Conservation (phyloP, 2,113 vertebrate species). For the Lepus americanus region DNA sequence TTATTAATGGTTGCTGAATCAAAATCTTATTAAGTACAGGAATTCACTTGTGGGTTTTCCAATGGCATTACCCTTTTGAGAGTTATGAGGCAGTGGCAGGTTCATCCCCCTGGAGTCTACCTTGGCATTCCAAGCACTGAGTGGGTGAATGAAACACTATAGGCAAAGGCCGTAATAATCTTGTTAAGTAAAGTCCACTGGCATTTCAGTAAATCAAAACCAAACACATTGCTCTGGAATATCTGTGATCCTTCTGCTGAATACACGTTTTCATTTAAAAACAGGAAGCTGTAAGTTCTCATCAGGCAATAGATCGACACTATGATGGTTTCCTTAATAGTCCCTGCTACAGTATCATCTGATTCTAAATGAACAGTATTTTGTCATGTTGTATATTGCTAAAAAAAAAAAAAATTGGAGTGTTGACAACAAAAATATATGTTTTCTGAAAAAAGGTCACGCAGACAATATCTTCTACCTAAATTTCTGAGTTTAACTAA, state of each 20-base stretch:
- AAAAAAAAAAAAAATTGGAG: conserved; percentile 18
- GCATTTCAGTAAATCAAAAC: conserved; percentile 76
- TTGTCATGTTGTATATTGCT: background rate
- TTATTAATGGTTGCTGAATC: conserved; percentile 68
- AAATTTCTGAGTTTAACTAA: background rate
- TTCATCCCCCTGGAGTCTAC: conserved; percentile 16
- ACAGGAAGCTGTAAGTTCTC: conserved; percentile 25
- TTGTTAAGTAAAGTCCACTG: conserved; percentile 69
- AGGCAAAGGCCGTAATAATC: conserved; percentile 45
- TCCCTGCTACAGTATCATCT: conserved; percentile 50
- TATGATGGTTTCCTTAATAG: conserved; percentile 53
- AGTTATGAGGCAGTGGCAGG: conserved; percentile 45
- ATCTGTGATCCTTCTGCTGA: conserved; percentile 62
- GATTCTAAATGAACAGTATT: background rate
- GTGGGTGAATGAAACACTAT: conserved; percentile 53
- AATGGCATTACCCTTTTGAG: conserved; percentile 65
- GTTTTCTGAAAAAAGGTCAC: background rate
- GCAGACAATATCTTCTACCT: background rate
- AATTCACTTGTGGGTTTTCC: conserved; percentile 47
- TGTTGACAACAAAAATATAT: background rate
- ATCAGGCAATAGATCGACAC: conserved; percentile 2
- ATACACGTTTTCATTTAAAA: conserved; percentile 60
- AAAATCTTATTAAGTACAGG: conserved; percentile 73
- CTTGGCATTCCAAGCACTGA: background rate
- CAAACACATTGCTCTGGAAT: conserved; percentile 71